Evolutionary conservation across 2,797 vertebrate genomes (phyloP), one percentile per base, ranked within the genome.

Genomic region (Siniperca undulata): DNA sequence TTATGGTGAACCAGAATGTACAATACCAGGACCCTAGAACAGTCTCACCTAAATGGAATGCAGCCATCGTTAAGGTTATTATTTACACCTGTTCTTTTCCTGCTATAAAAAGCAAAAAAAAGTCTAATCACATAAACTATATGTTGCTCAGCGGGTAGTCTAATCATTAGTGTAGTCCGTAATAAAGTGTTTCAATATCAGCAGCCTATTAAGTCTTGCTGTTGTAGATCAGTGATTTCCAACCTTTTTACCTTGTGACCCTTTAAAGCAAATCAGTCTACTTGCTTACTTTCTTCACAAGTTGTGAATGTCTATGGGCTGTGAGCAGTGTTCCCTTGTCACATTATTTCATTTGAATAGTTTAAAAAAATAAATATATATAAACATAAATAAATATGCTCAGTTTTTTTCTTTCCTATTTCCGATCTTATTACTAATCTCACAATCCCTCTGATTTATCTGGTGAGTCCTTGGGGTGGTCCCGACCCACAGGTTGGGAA

Each of bases 31-130:
- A 59, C 10, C 67, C 36, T 38, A 17, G 17, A 84, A 59, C 42
- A 34, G 20, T 48, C 55, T 77, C 73, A 74, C 59, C 58, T 5
- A 9, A 66, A 82, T 74, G 69, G 68, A 78, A 84, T 72, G 55
- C 44, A 65, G 30, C 36, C 69, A 42, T 78, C 8, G 30, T 71
- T 68, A 30, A 77, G 38, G 30, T 74, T 73, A 80, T 74, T 70
- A 61, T 61, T 73, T 56, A 72, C 50, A 70, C 24, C 30, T 76
- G 58, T 44, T 55, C 8, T 55, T 66, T 80, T 70, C 77, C 34
- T 62, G 46, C 77, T 55, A 68, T 4, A 34, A 55, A 73, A 34
- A 60, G 3, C 1, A 10, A 44, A 27, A 6, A 2, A 77, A 40
- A 4, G 13, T 14, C 7, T 36, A 19, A 48, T 52, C 30, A 52